These are phyloP conservation scores for Eilema griseolum DNA, from an alignment of 2,888 invertebrate species.

Conservation along the genomic window DNA sequence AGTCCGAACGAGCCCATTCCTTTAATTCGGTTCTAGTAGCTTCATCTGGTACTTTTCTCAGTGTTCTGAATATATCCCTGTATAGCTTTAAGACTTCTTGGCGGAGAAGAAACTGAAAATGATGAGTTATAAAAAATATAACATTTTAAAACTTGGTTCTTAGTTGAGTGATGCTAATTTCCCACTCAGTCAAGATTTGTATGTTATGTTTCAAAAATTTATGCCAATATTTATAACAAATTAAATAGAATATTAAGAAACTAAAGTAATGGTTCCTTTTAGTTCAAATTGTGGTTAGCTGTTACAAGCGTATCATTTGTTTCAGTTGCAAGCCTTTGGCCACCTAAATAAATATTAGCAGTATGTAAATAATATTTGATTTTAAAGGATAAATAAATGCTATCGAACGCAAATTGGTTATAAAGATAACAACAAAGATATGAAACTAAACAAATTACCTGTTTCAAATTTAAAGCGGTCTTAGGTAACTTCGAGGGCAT, in stretches of 20 bases:
- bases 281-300: too few species aligned
- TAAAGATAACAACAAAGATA: not conserved
- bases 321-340: too few species aligned
- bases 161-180: not conserved
- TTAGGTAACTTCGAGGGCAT: constrained; percentile 79
- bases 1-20: constrained; percentile 92
- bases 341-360: too few species aligned
- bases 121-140: constrained; percentile 17
- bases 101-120: constrained; percentile 92
- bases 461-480: constrained; percentile 86
- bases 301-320: too few species aligned
- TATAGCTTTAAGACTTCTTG: constrained; percentile 93
- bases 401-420: not conserved
- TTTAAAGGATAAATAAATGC: too few species aligned
- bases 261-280: too few species aligned
- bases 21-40: constrained; percentile 88
- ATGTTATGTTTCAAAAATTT: too few species aligned
- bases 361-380: too few species aligned
- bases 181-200: too few species aligned
- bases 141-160: not conserved
- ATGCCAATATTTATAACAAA: too few species aligned
- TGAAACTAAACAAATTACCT: constrained; percentile 73
- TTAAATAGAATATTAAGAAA: too few species aligned
- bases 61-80: constrained; percentile 90
- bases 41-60: constrained; percentile 89